phyloP scores from a whole-genome alignment of 2,797 vertebrate species.

The Heterohyrax brucei region DNA sequence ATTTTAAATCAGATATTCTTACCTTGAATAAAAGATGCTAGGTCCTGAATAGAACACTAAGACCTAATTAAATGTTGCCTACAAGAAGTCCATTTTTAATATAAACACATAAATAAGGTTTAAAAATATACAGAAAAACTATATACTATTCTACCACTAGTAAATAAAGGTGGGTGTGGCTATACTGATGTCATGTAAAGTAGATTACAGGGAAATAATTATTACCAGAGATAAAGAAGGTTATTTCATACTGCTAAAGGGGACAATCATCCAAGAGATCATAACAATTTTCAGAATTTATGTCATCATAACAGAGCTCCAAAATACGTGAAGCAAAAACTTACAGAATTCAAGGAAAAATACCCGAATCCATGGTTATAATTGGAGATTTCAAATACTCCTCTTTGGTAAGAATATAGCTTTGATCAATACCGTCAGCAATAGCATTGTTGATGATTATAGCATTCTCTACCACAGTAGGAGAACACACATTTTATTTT shows the following conservation, averaged over 20 bases:
- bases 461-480: background rate
- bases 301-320: too few relatives aligned
- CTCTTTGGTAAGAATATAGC: background rate
- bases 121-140: background rate
- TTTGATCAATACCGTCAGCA: slow-evolving; percentile 8
- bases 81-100: background rate
- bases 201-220: too few relatives aligned
- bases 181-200: too few relatives aligned
- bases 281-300: background rate
- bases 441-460: background rate
- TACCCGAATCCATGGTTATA: too few relatives aligned
- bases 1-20: background rate
- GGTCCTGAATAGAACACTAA: too few relatives aligned
- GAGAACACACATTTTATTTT: background rate
- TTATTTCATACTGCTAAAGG: too few relatives aligned
- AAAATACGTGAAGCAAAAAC: too few relatives aligned
- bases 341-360: too few relatives aligned
- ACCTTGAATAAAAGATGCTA: background rate
- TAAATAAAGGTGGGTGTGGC: background rate
- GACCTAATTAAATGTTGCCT: background rate
- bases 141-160: background rate
- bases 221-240: too few relatives aligned
- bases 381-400: too few relatives aligned
- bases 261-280: background rate
- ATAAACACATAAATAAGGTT: background rate